Conservation (phyloP, 2,888 invertebrate species). For the Bombylius major region DNA sequence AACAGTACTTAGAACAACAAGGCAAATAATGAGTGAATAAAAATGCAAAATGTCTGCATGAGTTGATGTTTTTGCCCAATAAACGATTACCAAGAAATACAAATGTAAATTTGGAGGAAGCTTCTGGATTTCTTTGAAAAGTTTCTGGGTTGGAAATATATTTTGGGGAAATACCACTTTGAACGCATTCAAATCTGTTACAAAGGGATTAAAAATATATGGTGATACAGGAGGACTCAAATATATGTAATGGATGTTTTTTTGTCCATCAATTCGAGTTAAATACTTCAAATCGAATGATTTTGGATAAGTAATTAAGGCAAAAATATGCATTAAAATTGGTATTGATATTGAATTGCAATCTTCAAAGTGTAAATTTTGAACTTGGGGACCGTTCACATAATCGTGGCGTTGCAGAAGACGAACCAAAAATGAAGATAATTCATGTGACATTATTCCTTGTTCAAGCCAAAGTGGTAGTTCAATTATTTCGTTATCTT, state of each 20-base stretch:
- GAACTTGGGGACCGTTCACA: constrained; percentile 57
- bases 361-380: constrained; percentile 49
- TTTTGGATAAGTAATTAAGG: constrained; percentile 29
- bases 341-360: constrained; percentile 47
- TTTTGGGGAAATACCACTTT: constrained; percentile 20
- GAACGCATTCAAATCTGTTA: constrained; percentile 23
- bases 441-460: constrained; percentile 45
- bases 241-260: constrained; percentile 21
- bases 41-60: constrained; percentile 27
- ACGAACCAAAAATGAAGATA: constrained; percentile 57
- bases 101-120: constrained; percentile 26
- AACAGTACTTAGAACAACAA: constrained; percentile 26
- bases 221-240: neutral
- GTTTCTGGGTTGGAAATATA: constrained; percentile 15
- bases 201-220: neutral
- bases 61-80: constrained; percentile 29
- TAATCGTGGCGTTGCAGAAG: constrained; percentile 49
- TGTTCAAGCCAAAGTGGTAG: constrained; percentile 54
- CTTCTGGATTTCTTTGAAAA: constrained; percentile 22
- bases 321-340: constrained; percentile 48
- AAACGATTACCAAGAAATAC: constrained; percentile 29
- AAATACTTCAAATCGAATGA: constrained; percentile 26
- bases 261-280: constrained; percentile 26
- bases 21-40: constrained; percentile 27
- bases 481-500: neutral